phyloP scores from a whole-genome alignment of 2,797 vertebrate genomes.

The Clarias platycephalus region DNA sequence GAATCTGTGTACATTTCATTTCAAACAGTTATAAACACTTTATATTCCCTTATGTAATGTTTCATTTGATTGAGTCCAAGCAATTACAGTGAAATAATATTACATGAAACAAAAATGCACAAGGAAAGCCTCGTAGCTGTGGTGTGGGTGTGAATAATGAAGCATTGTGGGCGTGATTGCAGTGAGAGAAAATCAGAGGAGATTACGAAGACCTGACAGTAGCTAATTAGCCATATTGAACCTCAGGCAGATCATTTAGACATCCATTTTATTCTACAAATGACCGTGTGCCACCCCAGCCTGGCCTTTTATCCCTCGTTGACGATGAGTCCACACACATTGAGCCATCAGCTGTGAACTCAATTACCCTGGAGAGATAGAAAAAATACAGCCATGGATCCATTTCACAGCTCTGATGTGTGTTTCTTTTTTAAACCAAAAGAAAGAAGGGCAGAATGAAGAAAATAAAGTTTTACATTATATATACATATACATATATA shows the following conservation, averaged over 20 bases:
- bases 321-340: slow-evolving; percentile 30
- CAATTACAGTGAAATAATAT: slow-evolving; percentile 5
- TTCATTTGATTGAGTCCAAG: slow-evolving; percentile 13
- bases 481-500: not conserved
- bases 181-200: slow-evolving; percentile 17
- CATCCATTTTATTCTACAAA: slow-evolving; percentile 46
- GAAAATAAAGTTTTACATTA: not conserved
- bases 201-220: slow-evolving; percentile 33
- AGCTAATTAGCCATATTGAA: slow-evolving; percentile 49
- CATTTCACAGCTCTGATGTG: slow-evolving; percentile 32
- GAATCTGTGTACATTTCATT: not conserved
- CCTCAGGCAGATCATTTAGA: slow-evolving; percentile 40
- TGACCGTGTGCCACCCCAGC: slow-evolving; percentile 19
- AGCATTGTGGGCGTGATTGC: not conserved
- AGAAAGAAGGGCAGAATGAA: not conserved
- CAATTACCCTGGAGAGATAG: slow-evolving; percentile 37
- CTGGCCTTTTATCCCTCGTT: slow-evolving; percentile 37
- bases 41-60: slow-evolving; percentile 1
- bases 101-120: not conserved
- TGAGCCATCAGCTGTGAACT: slow-evolving; percentile 43
- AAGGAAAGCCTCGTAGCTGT: not conserved
- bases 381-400: slow-evolving; percentile 21
- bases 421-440: not conserved
- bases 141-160: slow-evolving; percentile 10
- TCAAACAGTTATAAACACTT: not conserved